phyloP scores from a whole-genome alignment of 2,113 vertebrate genomes.

The Lasiurus borealis region DNA sequence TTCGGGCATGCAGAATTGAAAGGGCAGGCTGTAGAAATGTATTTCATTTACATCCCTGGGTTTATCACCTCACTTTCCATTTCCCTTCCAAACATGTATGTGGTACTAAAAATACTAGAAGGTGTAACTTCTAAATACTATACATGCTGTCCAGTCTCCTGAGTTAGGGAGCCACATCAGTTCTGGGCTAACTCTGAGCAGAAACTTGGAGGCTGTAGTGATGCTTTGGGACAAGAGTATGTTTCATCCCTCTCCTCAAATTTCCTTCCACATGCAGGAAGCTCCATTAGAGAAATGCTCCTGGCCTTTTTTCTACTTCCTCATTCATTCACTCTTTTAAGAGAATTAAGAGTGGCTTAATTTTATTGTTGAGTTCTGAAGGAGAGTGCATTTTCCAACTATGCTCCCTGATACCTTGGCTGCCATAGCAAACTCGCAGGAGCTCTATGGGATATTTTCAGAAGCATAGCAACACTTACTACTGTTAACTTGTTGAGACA shows the following conservation, averaged over 20 bases:
- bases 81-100: neutral
- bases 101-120: neutral
- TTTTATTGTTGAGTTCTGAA: constrained; percentile 5
- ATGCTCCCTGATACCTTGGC: neutral
- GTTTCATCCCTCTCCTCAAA: neutral
- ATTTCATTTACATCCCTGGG: neutral
- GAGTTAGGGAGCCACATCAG: neutral
- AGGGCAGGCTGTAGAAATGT: neutral
- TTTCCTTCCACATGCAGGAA: neutral
- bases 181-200: neutral
- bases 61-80: neutral
- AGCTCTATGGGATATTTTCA: neutral
- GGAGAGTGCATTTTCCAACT: neutral
- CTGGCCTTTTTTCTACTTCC: neutral
- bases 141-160: neutral
- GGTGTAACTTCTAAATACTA: neutral
- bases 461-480: neutral
- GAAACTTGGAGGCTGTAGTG: neutral
- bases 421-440: neutral
- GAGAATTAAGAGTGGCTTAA: neutral
- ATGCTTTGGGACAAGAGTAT: neutral
- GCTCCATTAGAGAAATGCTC: neutral
- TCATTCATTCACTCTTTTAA: neutral
- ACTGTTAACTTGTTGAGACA: neutral
- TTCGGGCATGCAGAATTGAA: constrained; percentile 17